Evolutionary conservation across 2,888 invertebrate species (phyloP).

Genomic region (Mythimna loreyi): DNA sequence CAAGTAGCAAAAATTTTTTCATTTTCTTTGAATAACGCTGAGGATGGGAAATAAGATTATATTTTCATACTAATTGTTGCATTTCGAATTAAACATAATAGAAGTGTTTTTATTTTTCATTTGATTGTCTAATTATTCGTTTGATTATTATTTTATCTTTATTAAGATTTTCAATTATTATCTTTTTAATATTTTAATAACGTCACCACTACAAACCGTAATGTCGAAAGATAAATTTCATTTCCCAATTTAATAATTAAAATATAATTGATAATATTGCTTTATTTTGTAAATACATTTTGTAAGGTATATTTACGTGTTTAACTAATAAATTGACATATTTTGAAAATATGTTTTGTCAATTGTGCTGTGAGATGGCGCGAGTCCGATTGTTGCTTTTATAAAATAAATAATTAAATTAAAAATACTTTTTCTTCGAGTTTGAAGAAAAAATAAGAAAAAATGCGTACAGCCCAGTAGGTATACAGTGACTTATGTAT

Average conservation of each 20-base stretch:
- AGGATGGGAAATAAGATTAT: background rate
- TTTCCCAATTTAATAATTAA: conserved; percentile 78
- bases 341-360: conserved; percentile 91
- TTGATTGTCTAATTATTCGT: background rate
- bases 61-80: too few species aligned
- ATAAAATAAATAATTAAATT: conserved; percentile 43
- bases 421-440: conserved; percentile 13
- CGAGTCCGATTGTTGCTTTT: conserved; percentile 80
- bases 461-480: background rate
- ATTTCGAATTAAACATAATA: background rate
- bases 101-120: background rate
- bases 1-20: background rate
- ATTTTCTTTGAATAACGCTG: too few species aligned
- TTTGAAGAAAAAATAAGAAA: conserved; percentile 10
- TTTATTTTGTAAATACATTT: conserved; percentile 90
- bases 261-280: conserved; percentile 80
- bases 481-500: conserved; percentile 21
- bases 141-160: background rate
- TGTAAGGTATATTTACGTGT: conserved; percentile 89
- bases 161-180: too few species aligned
- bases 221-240: conserved; percentile 72
- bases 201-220: conserved; percentile 62
- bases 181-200: conserved; percentile 15
- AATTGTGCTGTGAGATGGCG: conserved; percentile 88
- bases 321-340: conserved; percentile 87